Evolutionary conservation across 2,888 invertebrate genomes (phyloP), one percentile per base, ranked within the genome.

Genomic region (Netelia inedita): DNA sequence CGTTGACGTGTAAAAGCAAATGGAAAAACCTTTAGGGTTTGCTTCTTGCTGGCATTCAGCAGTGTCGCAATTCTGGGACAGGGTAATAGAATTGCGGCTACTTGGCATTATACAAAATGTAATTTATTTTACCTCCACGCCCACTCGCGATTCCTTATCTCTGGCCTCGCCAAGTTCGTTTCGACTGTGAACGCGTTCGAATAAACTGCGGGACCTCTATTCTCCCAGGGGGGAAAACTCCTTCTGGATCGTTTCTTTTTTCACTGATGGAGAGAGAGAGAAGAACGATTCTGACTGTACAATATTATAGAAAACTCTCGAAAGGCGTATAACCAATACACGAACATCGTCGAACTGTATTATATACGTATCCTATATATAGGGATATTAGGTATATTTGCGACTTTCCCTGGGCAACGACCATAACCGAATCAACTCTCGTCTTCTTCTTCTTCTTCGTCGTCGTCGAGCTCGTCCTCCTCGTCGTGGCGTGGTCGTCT

Each of bases 121-220:
- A 89, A 90, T 90, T 90, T 90, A 90, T 90, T 89, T 90, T 87
- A 88, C 87, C 88, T 88, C 79, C 79, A 71, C 88, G 86, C 81
- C 86, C 80, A 76, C 75, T 57, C 59, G 86, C 87, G 86, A 89
- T 73, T 89, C 78, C 87, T 89, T 90, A 90, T 89, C 90, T 65
- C 82, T 75, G 35, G 35, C 35, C 35, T 35, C 35, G 66, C 68
- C 76, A 75, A 85, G 87, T 86, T 90, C 89, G 89, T 90, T 90
- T 88, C 87, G 89, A 86, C 85, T 82, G 71, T 71, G 82, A 71
- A 81, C 73, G 69, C 68, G 69, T 85, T 76, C 78, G 76, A 76
- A 88, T 87, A 87, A 87, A 87, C 74, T 79, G 21, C 46, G 35
- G 6, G 11, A 23, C 79, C 61, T 46, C 28, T 41, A 53, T 28